Conservation (phyloP, 2,113 vertebrate genomes). For the Bubo scandiacus region DNA sequence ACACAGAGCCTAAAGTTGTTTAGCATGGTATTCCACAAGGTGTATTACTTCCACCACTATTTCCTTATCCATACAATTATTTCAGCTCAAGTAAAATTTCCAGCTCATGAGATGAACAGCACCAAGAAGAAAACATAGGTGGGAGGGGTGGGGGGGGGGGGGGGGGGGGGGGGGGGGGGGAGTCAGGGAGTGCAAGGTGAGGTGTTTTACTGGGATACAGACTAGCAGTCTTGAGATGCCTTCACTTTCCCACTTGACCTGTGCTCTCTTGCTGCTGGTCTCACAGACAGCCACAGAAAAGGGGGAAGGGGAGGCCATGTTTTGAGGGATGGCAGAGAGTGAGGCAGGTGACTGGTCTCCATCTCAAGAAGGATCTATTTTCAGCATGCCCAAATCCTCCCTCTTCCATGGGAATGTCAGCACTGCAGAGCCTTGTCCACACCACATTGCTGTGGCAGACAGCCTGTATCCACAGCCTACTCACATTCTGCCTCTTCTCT, state of each 20-base stretch:
- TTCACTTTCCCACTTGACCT: background rate
- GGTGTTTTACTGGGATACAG: background rate
- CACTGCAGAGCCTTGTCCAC: background rate
- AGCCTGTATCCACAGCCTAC: background rate
- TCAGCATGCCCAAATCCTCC: background rate
- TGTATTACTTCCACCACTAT: background rate
- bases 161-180: too few species aligned
- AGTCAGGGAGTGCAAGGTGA: too few species aligned
- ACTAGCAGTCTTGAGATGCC: background rate
- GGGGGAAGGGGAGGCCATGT: background rate
- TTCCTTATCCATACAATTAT: background rate
- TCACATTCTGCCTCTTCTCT: background rate
- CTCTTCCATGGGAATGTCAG: background rate
- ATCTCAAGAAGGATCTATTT: slow-evolving; percentile 23
- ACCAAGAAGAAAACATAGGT: background rate
- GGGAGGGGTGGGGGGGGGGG: too few species aligned
- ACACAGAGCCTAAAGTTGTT: background rate
- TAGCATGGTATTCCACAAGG: background rate
- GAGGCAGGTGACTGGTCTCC: background rate
- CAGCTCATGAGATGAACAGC: background rate
- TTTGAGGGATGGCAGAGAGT: background rate
- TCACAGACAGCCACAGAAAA: background rate
- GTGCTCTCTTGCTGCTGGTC: background rate
- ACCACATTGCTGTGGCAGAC: background rate
- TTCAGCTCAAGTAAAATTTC: background rate